Conservation (phyloP, 1,140 invertebrate species). For the Drosophila tsacasi region DNA sequence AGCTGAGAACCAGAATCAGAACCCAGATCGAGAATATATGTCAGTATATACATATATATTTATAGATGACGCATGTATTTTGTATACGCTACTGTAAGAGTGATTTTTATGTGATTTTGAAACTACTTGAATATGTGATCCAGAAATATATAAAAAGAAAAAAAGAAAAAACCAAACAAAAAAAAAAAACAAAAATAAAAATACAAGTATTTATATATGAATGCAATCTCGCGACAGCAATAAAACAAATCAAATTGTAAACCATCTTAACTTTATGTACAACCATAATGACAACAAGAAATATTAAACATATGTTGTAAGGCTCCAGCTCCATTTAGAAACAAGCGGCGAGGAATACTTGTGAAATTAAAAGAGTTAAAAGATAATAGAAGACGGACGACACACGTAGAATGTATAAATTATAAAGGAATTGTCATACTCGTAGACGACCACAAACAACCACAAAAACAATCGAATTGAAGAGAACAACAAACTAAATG, state of each 20-base stretch:
- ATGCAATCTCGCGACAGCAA: conserved; percentile 59
- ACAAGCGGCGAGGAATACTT: conserved; percentile 30
- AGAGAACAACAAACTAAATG: conserved; percentile 54
- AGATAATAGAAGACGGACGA: conserved; percentile 7
- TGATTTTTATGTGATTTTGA: conserved; percentile 84
- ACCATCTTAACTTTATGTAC: conserved; percentile 64
- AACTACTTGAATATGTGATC: conserved; percentile 84
- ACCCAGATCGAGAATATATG: conserved; percentile 54
- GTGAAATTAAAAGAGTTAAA: conserved; percentile 10
- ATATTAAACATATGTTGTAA: conserved; percentile 23
- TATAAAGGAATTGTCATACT: conserved; percentile 24
- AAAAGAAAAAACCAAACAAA: conserved; percentile 23
- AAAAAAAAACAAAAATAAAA: conserved; percentile 40
- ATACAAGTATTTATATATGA: conserved; percentile 62
- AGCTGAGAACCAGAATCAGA: conserved; percentile 43
- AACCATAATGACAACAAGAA: conserved; percentile 49
- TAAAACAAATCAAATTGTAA: conserved; percentile 52
- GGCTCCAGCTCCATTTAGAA: conserved; percentile 79
- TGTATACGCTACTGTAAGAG: conserved; percentile 84
- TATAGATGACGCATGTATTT: conserved; percentile 72
- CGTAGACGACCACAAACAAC: conserved; percentile 29
- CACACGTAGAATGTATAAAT: conserved; percentile 36
- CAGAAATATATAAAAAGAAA: conserved; percentile 63
- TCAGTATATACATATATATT: conserved; percentile 57
- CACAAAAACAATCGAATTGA: conserved; percentile 29